Base-by-base conservation (phyloP, 1,140 invertebrate species). In the Drosophila santomea region DNA sequence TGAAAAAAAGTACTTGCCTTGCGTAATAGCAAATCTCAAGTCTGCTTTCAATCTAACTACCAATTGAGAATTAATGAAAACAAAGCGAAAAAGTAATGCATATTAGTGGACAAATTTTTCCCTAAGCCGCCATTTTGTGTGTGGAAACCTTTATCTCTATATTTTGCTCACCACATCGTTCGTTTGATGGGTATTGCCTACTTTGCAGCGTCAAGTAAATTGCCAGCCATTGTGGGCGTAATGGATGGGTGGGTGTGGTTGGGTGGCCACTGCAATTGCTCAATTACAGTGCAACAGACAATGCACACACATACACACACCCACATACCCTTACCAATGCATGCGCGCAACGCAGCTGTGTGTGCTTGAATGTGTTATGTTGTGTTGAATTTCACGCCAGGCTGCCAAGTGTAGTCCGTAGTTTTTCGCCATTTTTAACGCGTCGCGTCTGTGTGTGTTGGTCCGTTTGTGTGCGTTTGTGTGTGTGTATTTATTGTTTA, bases 371-470 rank as follows among this genome's bases (percentile, higher is more conserved):
- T 77, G 73, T 77, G 74, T 67, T 75, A 81, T 86, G 75, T 88
- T 85, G 82, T 88, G 83, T 88, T 88, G 83, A 89, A 88, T 88
- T 88, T 88, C 83, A 88, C 83, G 83, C 83, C 83, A 88, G 78
- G 62, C 83, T 86, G 84, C 83, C 79, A 83, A 89, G 83, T 86
- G 82, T 82, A 88, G 83, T 88, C 76, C 80, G 80, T 88, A 88
- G 71, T 88, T 88, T 88, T 88, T 88, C 84, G 84, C 84, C 80
- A 89, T 89, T 89, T 89, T 89, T 78, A 89, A 89, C 84, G 74
- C 84, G 73, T 68, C 61, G 60, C 68, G 59, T 74, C 39, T 74
- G 20, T 56, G 61, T 63, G 77, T 32, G 32, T 32, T 20, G 20
- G 45, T 60, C 20, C 50, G 36, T 56, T 23, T 41, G n/a, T 8